Evolutionary conservation across 2,797 vertebrate species (phyloP), one percentile per base, ranked within the genome.

Genomic region (Peromyscus aztecus): DNA sequence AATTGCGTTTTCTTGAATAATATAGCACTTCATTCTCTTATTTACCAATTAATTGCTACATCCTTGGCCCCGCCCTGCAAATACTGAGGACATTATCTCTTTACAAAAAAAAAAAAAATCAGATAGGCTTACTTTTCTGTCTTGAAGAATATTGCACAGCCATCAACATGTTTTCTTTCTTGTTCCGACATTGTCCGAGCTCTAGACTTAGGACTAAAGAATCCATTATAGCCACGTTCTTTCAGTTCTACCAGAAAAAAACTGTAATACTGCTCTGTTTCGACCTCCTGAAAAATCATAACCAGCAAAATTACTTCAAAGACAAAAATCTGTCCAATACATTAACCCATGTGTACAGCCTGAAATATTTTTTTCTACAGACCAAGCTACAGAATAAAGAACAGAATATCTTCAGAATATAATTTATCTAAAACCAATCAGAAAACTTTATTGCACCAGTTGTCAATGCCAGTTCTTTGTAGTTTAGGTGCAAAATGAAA

Each of bases 151-250:
- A 99, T 98, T 98, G 99, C 99, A 99, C 99, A 99, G 95, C 99
- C 99, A 88, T 99, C 99, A 92, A 99, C 99, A 21, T 99, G 99
- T 98, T 99, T 99, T 92, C 99, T 99, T 98, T 99, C 99, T 29
- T 99, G 99, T 98, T 99, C 99, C 0, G 99, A 99, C 99, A 99
- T 99, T 69, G 99, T 99, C 98, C 99, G 99, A 91, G 99, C 99
- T 98, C 99, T 99, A 96, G 99, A 99, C 98, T 99, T 99, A 94
- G 99, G 99, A 98, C 99, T 99, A 98, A 99, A 99, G 98, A 99
- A 99, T 94, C 99, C 99, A 92, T 99, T 99, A 40, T 99, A 99
- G 92, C 99, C 99, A 97, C 99, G 99, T 97, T 99, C 99, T 98
- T 99, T 99, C 98, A 99, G 96, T 98, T 99, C 99, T 78, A 99